Evolutionary conservation across 2,113 vertebrate genomes (phyloP).

Genomic region (Lasiurus cinereus): DNA sequence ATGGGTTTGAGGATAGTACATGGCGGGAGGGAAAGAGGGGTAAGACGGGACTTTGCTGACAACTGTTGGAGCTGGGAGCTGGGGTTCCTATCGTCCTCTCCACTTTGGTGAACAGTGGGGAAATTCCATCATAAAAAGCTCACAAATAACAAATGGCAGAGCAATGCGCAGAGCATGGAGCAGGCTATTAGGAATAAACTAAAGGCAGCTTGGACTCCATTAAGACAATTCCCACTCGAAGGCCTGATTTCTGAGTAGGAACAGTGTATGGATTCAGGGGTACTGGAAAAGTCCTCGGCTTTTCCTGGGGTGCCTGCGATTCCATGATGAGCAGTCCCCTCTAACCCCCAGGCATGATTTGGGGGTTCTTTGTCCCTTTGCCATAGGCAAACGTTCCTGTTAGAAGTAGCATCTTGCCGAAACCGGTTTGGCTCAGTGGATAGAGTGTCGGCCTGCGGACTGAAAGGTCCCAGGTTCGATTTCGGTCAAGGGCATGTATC

Average conservation of each 20-base stretch:
- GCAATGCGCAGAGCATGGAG: neutral
- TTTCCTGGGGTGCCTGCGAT: neutral
- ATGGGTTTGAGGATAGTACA: neutral
- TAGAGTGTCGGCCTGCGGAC: too few species aligned
- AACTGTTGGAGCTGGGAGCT: neutral
- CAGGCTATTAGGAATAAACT: neutral
- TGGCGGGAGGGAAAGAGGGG: fast-evolving
- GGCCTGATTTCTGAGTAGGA: neutral
- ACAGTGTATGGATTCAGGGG: neutral
- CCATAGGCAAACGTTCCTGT: neutral
- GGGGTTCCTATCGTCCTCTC: neutral
- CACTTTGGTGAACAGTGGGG: neutral
- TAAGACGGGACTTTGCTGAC: fast-evolving
- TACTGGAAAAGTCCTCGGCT: neutral
- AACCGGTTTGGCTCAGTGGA: too few species aligned
- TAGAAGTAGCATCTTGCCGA: neutral
- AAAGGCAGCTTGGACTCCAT: neutral
- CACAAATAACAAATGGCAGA: neutral
- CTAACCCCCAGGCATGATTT: neutral
- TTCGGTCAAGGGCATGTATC: too few species aligned
- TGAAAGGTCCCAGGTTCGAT: too few species aligned
- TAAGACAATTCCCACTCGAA: neutral
- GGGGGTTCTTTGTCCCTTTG: neutral
- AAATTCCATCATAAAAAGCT: conserved; percentile 1
- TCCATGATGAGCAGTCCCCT: neutral